Conservation (phyloP, 2,888 invertebrate species). For the Andrena flavipes region DNA sequence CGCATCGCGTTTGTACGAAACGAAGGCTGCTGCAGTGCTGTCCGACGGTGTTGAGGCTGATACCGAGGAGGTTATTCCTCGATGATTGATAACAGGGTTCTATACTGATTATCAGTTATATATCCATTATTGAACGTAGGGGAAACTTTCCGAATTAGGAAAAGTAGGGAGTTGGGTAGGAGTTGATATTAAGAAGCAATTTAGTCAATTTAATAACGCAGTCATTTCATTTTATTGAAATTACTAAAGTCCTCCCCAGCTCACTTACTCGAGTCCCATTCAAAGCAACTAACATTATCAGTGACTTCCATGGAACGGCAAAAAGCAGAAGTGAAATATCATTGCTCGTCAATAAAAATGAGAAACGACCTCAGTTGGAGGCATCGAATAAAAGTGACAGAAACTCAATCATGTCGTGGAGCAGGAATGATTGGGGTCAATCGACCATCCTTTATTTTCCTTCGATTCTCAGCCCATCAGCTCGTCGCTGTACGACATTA, state of each 20-base stretch:
- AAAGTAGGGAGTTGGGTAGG: not conserved
- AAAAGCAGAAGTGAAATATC: not conserved
- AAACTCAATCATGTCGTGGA: not conserved
- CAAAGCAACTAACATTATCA: not conserved
- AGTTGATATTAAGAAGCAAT: not conserved
- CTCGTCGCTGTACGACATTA: conserved; percentile 4
- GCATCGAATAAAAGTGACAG: not conserved
- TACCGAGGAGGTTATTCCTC: not conserved
- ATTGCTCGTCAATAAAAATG: not conserved
- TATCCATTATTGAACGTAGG: not conserved
- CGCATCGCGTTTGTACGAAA: conserved; percentile 5
- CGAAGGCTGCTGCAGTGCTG: conserved; percentile 27
- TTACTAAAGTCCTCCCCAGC: not conserved
- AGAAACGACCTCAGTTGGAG: not conserved
- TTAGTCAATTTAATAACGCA: too few relatives aligned
- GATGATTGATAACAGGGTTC: not conserved
- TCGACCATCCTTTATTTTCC: conserved; percentile 4
- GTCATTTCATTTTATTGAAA: too few relatives aligned
- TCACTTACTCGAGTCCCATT: not conserved
- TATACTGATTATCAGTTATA: not conserved
- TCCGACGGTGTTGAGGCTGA: not conserved
- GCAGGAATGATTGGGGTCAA: conserved; percentile 2
- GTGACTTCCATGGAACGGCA: not conserved
- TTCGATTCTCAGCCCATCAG: not conserved
- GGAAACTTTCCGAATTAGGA: not conserved